Evolutionary conservation across 1,140 invertebrate genomes (phyloP), one percentile per base, ranked within the genome.

Genomic region (Hyphantria cunea): DNA sequence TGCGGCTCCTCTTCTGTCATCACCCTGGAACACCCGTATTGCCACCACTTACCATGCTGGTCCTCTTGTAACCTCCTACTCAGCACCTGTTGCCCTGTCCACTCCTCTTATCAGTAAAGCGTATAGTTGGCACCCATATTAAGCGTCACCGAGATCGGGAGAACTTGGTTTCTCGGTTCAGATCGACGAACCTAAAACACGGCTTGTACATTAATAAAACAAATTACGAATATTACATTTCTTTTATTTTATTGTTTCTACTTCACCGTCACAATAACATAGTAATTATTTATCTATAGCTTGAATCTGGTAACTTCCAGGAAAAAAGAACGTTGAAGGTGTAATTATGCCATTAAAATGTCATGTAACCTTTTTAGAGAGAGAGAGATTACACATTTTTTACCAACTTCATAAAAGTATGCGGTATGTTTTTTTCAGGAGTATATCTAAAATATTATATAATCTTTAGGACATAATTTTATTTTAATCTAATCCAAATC

Each of bases 61-160:
- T 12, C 80, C 77, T 34, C 5, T 82, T 15, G 63, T 79, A 0
- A 68, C 74, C 41, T 64, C 77, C 67, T 68, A 49, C 45, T 74
- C 75, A 11, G 75, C 77, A 9, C 79, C 82, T 39, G 60, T 77
- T 13, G 75, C 73, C 14, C 51, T 70, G n/a, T 66, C 77, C 25
- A 60, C 80, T 4, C 84, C 89, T 4, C 44, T 74, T 53, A 39
- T 80, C 34, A 70, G 78, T 15, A 78, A 76, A 45, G 65, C 78
- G 3, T 80, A 81, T 64, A 62, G 82, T 31, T 52, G 82, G 12
- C 82, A 82, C 68, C 66, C 72, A 14, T 84, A 76, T 72, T 89
- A 58, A 87, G 52, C 63, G 55, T 44, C 76, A 82, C 70, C 60
- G 77, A 56, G 58, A 67, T 72, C 78, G 70, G 45, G 72, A 73